Evolutionary conservation across 1,140 invertebrate species (phyloP).

Genomic region (Mercenaria mercenaria): DNA sequence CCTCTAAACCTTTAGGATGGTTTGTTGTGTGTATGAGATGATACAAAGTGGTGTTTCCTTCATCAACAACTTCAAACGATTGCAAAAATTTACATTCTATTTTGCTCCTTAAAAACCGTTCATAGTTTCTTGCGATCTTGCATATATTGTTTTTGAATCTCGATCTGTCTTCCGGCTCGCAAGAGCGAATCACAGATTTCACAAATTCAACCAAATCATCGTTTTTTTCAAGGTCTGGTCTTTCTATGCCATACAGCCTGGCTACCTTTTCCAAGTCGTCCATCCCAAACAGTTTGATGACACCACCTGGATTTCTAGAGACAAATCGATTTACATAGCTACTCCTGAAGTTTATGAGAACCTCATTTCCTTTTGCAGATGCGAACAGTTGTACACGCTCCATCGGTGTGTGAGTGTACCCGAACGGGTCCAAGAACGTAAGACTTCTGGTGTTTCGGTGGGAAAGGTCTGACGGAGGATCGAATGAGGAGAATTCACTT

Average conservation of each 20-base stretch:
- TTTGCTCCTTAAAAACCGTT: background rate
- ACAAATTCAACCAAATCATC: background rate
- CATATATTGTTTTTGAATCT: background rate
- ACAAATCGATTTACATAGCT: constrained; percentile 27
- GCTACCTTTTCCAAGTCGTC: background rate
- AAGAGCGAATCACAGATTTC: background rate
- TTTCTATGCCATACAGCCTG: background rate
- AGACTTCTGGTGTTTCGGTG: background rate
- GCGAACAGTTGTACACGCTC: background rate
- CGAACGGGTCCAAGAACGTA: constrained; percentile 29
- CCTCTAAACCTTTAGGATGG: background rate
- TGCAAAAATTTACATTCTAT: background rate
- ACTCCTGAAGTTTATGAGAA: constrained; percentile 33
- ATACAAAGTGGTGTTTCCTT: background rate
- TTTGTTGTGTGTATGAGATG: constrained; percentile 1
- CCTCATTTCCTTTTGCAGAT: background rate
- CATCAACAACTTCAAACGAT: background rate
- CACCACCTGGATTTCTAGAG: background rate
- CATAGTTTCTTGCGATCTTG: background rate
- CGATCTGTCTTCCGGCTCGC: background rate
- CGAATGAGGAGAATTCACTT: background rate
- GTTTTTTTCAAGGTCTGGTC: background rate
- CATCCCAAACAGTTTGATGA: background rate
- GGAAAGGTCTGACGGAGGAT: background rate
- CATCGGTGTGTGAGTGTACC: constrained; percentile 27